These are phyloP conservation scores for Propithecus perrieri DNA, from an alignment of 2,797 vertebrate species.

Conservation along the genomic window DNA sequence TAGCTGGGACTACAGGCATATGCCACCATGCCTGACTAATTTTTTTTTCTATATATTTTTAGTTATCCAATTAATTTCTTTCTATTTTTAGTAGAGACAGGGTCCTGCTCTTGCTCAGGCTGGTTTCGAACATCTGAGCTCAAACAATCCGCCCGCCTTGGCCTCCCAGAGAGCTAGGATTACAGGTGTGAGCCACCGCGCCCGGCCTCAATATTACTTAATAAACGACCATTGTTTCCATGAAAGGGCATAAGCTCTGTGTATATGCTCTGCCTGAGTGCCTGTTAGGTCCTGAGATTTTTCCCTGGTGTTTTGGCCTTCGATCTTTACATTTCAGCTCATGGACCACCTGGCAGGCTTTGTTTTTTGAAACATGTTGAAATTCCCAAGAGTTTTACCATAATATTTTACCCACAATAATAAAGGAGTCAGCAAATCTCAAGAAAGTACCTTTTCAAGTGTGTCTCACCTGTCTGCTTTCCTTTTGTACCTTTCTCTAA, in stretches of 20 bases:
- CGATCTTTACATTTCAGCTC: not conserved
- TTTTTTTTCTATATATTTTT: too few relatives aligned
- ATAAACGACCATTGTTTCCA: too few relatives aligned
- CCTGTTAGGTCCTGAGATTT: not conserved
- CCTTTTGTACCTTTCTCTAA: not conserved
- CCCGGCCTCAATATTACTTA: not conserved
- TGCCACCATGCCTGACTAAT: too few relatives aligned
- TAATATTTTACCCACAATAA: not conserved
- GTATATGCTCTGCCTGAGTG: too few relatives aligned
- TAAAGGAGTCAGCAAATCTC: not conserved
- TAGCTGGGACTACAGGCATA: too few relatives aligned
- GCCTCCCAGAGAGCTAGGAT: too few relatives aligned
- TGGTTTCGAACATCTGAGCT: too few relatives aligned
- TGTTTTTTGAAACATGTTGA: not conserved
- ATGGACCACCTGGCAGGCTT: not conserved
- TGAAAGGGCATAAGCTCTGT: not conserved
- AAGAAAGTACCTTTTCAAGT: not conserved
- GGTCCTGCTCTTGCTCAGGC: too few relatives aligned
- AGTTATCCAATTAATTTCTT: too few relatives aligned
- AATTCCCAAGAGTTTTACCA: not conserved
- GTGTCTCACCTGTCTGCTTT: not conserved
- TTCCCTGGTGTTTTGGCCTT: not conserved
- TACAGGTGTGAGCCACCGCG: too few relatives aligned
- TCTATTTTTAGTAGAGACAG: too few relatives aligned
- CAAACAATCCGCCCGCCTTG: too few relatives aligned